Conservation (phyloP, 2,797 vertebrate species). For the Mastacembelus armatus region DNA sequence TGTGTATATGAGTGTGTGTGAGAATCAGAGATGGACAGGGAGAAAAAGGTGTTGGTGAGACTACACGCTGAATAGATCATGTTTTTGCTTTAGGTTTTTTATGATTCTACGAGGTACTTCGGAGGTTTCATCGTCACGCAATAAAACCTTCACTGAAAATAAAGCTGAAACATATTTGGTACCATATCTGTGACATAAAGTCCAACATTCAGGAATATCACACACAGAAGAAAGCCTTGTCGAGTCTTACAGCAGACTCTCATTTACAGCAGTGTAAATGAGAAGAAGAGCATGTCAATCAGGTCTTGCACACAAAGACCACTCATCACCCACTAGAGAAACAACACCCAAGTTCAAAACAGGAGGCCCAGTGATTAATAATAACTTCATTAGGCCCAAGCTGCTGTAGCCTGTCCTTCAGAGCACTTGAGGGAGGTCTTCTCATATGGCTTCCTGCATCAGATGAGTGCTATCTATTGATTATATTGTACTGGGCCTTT, state of each 20-base stretch:
- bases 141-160: constrained; percentile 30
- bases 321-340: constrained; percentile 81
- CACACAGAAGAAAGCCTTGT: constrained; percentile 22
- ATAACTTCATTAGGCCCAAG: constrained; percentile 83
- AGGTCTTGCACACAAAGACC: constrained; percentile 60
- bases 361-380: constrained; percentile 82
- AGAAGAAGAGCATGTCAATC: constrained; percentile 49
- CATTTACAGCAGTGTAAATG: constrained; percentile 52
- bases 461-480: constrained; percentile 86
- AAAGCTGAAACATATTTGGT: constrained; percentile 19
- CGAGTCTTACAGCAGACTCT: constrained; percentile 11
- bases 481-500: constrained; percentile 84
- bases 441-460: constrained; percentile 83
- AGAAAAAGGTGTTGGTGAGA: constrained; percentile 42
- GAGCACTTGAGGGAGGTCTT: constrained; percentile 84
- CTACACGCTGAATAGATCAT: constrained; percentile 27
- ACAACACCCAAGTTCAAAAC: constrained; percentile 81
- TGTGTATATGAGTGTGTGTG: constrained; percentile 39
- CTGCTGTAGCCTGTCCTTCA: constrained; percentile 82
- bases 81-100: constrained; percentile 39
- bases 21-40: constrained; percentile 39
- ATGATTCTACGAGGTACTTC: constrained; percentile 14
- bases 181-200: constrained; percentile 10
- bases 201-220: constrained; percentile 6
- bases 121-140: constrained; percentile 3